phyloP scores from a whole-genome alignment of 2,888 invertebrate genomes.

The Chrysina gloriosa region DNA sequence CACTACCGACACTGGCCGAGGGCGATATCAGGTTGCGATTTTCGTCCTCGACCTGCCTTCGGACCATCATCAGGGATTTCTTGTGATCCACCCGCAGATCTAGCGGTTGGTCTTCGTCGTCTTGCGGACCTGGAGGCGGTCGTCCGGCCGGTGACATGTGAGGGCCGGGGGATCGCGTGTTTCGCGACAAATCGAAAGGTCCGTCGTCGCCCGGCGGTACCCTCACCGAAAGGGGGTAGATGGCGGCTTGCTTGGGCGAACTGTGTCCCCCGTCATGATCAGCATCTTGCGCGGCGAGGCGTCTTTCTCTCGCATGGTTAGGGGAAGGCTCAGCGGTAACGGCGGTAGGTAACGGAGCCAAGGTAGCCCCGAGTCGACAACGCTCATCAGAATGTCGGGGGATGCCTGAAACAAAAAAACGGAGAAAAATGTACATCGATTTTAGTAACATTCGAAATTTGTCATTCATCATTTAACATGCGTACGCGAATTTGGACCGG shows the following conservation, averaged over 20 bases:
- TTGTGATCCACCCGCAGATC: slow-evolving; percentile 90
- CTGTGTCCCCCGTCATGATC: slow-evolving; percentile 69
- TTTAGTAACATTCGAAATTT: too few species aligned
- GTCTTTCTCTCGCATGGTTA: slow-evolving; percentile 90
- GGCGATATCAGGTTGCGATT: slow-evolving; percentile 85
- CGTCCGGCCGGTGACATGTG: slow-evolving; percentile 71
- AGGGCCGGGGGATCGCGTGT: slow-evolving; percentile 66
- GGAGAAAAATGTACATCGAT: slow-evolving; percentile 37
- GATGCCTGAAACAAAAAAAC: slow-evolving; percentile 54
- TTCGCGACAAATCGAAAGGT: slow-evolving; percentile 76
- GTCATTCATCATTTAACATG: too few species aligned
- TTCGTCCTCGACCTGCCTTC: slow-evolving; percentile 80
- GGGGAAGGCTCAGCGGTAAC: slow-evolving; percentile 63
- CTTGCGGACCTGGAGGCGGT: slow-evolving; percentile 68
- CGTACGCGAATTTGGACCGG: too few species aligned
- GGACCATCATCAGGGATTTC: slow-evolving; percentile 68
- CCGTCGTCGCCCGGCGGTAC: slow-evolving; percentile 68
- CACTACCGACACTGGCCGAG: slow-evolving; percentile 63
- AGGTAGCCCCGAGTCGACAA: slow-evolving; percentile 75
- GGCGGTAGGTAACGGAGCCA: slow-evolving; percentile 67
- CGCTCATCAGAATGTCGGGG: slow-evolving; percentile 72
- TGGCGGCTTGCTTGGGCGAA: slow-evolving; percentile 80
- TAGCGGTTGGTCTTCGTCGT: slow-evolving; percentile 69
- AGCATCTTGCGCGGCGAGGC: slow-evolving; percentile 91
- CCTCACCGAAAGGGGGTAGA: slow-evolving; percentile 75